Evolutionary conservation across 2,888 invertebrate genomes (phyloP), one percentile per base, ranked within the genome.

Genomic region (Xylophagus ater): DNA sequence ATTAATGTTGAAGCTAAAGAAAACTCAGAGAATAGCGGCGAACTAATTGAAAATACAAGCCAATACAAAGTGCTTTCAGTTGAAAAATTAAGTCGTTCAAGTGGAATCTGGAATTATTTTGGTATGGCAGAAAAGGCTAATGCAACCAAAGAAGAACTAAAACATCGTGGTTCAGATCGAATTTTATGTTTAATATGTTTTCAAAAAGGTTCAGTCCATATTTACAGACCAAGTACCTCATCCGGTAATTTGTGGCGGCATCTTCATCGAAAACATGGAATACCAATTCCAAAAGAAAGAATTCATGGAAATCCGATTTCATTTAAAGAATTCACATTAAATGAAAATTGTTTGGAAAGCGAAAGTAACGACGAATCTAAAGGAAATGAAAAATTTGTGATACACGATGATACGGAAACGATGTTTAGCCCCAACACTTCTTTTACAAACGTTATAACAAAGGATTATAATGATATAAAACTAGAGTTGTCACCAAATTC

Each of bases 211-310:
- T 41, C 40, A 5, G 45, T 48, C 0, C 48, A 48, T 37, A 44
- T 48, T 5, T 48, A 48, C 34, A 47, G 44, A 10, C 42, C 41
- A 4, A 48, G 44, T 28, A 48, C 48, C 4, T 47, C 48, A 1
- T 47, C 48, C 0, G 45, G 47, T 2, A 48, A 48, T 40, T 9
- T 48, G 5, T 48, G 48, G 48, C 47, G 47, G 7, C 48, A 48
- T 32, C 14, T 48, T 7, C 38, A 44, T 34, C 42, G 45, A 3
- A 48, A 45, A 18, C 48, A 48, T 19, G 29, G 38, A 21, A 47
- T 48, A 29, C 41, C 42, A 28, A 43, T 48, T 7, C 48, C 48
- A 8, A 26, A 42, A 2, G 47, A 47, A 12, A 42, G 42, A 8
- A 42, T 4, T 26, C n/a, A n/a, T n/a, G n/a, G n/a, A n/a, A n/a